phyloP scores from a whole-genome alignment of 2,113 vertebrate genomes.

The Aptenodytes patagonicus region DNA sequence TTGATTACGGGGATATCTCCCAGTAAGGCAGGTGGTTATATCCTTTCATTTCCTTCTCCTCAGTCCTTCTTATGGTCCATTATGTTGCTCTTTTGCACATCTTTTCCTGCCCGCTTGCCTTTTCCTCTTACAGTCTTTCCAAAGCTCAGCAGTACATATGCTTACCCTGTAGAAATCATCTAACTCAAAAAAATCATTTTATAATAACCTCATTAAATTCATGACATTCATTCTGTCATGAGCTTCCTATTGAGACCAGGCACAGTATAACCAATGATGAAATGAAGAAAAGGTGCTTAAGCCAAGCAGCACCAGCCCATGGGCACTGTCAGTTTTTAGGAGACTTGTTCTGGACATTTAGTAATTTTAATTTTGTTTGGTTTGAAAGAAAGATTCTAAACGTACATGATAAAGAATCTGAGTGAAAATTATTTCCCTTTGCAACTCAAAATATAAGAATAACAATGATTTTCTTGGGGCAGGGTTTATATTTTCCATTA shows the following conservation, averaged over 20 bases:
- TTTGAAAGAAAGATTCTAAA: neutral
- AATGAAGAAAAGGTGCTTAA: neutral
- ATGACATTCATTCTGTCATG: neutral
- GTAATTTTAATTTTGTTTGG: neutral
- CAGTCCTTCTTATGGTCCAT: neutral
- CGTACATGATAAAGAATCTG: neutral
- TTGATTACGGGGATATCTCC: neutral
- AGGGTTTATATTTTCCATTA: neutral
- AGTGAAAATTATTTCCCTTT: neutral
- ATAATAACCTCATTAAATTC: neutral
- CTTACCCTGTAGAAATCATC: neutral
- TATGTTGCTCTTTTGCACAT: neutral
- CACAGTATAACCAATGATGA: neutral
- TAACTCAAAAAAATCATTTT: neutral
- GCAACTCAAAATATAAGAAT: neutral
- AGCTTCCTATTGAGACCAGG: neutral
- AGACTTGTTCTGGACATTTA: neutral
- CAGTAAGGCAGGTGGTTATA: neutral
- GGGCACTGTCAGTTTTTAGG: neutral
- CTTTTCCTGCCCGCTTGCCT: neutral
- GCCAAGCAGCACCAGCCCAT: neutral
- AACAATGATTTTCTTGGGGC: neutral
- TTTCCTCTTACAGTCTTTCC: neutral
- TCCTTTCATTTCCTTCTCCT: neutral
- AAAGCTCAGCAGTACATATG: neutral